Conservation (phyloP, 2,888 invertebrate genomes). For the Tupiocoris notatus region DNA sequence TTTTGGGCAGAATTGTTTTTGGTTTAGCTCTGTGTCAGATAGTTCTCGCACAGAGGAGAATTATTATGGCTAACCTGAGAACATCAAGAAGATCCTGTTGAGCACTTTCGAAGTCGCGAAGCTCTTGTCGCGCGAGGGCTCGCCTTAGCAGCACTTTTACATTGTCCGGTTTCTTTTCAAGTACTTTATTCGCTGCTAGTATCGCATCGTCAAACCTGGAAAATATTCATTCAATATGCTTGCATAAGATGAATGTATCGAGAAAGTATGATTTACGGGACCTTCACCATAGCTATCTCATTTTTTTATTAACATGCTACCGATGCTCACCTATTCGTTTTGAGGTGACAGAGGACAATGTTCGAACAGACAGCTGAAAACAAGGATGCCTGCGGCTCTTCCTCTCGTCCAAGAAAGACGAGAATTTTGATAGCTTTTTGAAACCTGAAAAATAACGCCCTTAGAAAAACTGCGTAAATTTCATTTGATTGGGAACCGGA, state of each 20-base stretch:
- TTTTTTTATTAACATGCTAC: no score
- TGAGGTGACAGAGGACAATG: constrained; percentile 31
- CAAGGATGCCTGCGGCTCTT: constrained; percentile 23
- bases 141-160: constrained; percentile 26
- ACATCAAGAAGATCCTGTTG: constrained; percentile 25
- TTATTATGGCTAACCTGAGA: no score
- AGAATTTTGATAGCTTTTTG: constrained; percentile 29
- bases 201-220: constrained; percentile 30
- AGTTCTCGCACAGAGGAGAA: no score
- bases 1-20: no score
- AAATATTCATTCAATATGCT: no score
- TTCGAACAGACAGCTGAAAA: constrained; percentile 30
- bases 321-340: not conserved
- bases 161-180: constrained; percentile 27
- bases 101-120: constrained; percentile 27
- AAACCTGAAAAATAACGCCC: constrained; percentile 12
- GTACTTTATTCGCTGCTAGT: constrained; percentile 20
- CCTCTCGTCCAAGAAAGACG: constrained; percentile 20
- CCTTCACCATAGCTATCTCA: no score
- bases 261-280: no score
- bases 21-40: no score
- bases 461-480: not conserved
- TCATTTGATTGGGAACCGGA: no score
- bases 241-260: no score
- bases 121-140: constrained; percentile 26